Evolutionary conservation across 2,888 invertebrate species (phyloP), one percentile per base, ranked within the genome.

Genomic region (Callosobruchus maculatus): DNA sequence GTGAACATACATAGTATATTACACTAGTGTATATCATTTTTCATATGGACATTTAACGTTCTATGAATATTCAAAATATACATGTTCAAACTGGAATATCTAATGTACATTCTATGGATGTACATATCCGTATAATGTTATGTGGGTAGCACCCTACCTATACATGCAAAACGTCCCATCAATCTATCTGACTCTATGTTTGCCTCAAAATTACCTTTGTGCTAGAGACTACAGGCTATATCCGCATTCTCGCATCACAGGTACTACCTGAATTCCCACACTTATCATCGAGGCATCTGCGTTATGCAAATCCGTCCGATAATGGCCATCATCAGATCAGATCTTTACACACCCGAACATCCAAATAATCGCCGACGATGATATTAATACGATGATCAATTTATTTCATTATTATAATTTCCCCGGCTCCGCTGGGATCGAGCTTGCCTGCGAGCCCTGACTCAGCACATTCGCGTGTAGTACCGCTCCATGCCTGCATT

Each of bases 341-440:
- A 49, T 49, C 49, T 49, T 49, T 18, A 18, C 49, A 49, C 49
- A 49, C 49, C 49, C 49, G 49, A 49, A 49, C 49, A 49, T 49
- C 49, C 49, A 49, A 49, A 49, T 49, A 49, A 49, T 49, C 49
- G 49, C 49, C 49, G 49, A 5, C 49, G 49, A 49, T 49, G 49
- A 49, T 49, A 49, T 49, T 49, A 49, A 49, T 49, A 49, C 49
- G 49, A 26, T 31, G 26, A 73, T 73, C 86, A 87, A 87, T 87
- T 87, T 87, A 86, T 86, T 86, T 85, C 86, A 87, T 86, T 87
- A 86, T 86, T 84, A 85, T 87, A 86, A 86, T 86, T 86, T 86
- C 85, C 84, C 84, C 72, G 69, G 22, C 70, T n/a, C 20, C 21
- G 21, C 22, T 20, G n/a, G n/a, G 20, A 22, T 67, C 70, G 67